Percentiles rank a stretch among this genome's conserved stretches.
phyloP scores from a whole-genome alignment of 2,797 vertebrate genomes.

The Galagoides demidoff region DNA sequence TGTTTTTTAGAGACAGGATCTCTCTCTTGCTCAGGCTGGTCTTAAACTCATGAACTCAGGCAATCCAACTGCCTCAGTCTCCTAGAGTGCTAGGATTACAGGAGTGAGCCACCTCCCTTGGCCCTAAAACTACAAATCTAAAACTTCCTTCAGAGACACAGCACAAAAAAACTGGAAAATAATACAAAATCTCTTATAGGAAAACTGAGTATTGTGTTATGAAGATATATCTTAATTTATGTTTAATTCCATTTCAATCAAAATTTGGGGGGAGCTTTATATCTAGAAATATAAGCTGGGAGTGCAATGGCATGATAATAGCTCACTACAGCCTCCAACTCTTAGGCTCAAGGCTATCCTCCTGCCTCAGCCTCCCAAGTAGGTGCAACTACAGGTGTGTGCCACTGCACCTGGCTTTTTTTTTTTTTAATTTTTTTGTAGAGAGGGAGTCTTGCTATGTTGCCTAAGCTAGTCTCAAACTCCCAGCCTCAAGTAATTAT shows the following conservation, averaged over 20 bases:
- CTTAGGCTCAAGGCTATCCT: not conserved
- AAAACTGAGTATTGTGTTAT: constrained; percentile 17
- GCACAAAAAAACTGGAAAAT: constrained; percentile 20
- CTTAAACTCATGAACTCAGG: no score
- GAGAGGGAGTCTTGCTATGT: not conserved
- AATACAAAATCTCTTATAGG: not conserved
- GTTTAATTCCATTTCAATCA: not conserved
- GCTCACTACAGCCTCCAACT: not conserved
- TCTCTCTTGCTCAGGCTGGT: no score
- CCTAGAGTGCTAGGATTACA: no score
- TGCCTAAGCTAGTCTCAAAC: not conserved
- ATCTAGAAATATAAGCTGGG: not conserved
- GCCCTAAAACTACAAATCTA: not conserved
- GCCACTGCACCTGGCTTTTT: no score
- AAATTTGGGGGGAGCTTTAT: not conserved
- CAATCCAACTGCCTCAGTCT: no score
- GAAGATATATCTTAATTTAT: constrained; percentile 4
- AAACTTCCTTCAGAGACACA: not conserved
- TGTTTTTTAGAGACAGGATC: no score
- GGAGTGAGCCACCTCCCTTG: no score
- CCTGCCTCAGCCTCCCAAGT: not conserved
- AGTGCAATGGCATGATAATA: not conserved
- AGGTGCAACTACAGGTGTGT: no score
- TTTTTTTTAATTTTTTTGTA: no score
- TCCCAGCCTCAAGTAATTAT: not conserved